phyloP scores from a whole-genome alignment of 2,888 invertebrate species.

The Hyppa rectilinea region DNA sequence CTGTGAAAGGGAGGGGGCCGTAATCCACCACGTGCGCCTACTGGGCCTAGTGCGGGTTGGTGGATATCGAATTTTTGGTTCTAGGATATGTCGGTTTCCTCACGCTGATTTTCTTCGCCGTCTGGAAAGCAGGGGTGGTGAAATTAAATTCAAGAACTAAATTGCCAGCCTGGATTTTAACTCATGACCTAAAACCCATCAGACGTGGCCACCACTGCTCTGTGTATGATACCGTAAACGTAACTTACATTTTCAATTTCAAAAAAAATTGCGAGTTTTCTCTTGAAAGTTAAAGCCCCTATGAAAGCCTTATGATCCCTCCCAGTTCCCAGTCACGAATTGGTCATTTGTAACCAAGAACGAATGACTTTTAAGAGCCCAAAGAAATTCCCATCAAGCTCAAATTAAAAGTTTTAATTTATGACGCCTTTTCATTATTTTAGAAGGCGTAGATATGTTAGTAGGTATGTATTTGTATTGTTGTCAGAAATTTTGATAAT shows the following conservation, averaged over 20 bases:
- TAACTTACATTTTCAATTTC: constrained; percentile 1
- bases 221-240: neutral
- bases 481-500: neutral
- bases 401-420: constrained; percentile 56
- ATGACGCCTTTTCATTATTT: constrained; percentile 29
- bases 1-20: too few species aligned
- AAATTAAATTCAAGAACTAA: too few species aligned
- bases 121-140: too few species aligned
- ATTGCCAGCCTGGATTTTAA: too few species aligned
- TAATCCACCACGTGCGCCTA: too few species aligned
- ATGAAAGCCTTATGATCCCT: constrained; percentile 27
- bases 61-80: too few species aligned
- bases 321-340: constrained; percentile 47
- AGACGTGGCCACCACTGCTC: too few species aligned
- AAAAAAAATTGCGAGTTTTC: too few species aligned
- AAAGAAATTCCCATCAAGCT: constrained; percentile 49
- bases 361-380: constrained; percentile 39
- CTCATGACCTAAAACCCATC: too few species aligned
- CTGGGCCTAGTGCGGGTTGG: too few species aligned
- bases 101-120: too few species aligned
- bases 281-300: constrained; percentile 4
- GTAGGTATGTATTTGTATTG: neutral
- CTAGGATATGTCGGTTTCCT: too few species aligned
- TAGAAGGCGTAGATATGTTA: neutral
- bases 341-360: constrained; percentile 48